phyloP scores from a whole-genome alignment of 2,888 invertebrate genomes.

The Eumerus sabulonum region DNA sequence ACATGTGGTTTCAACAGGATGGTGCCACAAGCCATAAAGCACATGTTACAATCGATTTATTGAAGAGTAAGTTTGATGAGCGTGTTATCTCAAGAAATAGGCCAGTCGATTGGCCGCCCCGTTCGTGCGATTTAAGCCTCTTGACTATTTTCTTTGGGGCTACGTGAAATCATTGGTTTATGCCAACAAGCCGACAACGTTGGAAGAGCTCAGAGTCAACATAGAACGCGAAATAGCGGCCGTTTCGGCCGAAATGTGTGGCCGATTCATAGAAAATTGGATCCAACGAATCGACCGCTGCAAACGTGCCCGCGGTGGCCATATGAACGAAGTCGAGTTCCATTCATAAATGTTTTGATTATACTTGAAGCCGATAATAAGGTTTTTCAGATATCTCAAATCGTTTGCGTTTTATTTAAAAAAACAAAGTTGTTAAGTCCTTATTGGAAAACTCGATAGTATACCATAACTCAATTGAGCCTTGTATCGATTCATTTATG shows the following conservation, averaged over 20 bases:
- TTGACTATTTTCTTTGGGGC: slow-evolving; percentile 14
- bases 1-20: slow-evolving; percentile 15
- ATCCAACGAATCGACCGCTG: slow-evolving; percentile 6
- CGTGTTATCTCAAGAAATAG: no score
- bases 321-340: slow-evolving; percentile 12
- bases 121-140: neutral
- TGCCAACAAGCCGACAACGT: slow-evolving; percentile 12
- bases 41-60: slow-evolving; percentile 1
- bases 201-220: slow-evolving; percentile 1
- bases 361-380: no score
- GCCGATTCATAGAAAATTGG: slow-evolving; percentile 8
- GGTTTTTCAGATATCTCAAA: no score
- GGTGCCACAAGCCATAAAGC: slow-evolving; percentile 1
- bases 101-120: neutral
- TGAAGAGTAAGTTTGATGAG: no score
- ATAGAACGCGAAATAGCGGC: slow-evolving; percentile 4
- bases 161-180: slow-evolving; percentile 14
- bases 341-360: slow-evolving; percentile 4
- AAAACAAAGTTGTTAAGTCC: no score
- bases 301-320: slow-evolving; percentile 16
- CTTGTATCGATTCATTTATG: no score
- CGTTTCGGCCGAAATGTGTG: slow-evolving; percentile 13
- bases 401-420: no score
- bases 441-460: no score
- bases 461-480: no score